Conservation (phyloP, 2,888 invertebrate species). For the Seira musarum region DNA sequence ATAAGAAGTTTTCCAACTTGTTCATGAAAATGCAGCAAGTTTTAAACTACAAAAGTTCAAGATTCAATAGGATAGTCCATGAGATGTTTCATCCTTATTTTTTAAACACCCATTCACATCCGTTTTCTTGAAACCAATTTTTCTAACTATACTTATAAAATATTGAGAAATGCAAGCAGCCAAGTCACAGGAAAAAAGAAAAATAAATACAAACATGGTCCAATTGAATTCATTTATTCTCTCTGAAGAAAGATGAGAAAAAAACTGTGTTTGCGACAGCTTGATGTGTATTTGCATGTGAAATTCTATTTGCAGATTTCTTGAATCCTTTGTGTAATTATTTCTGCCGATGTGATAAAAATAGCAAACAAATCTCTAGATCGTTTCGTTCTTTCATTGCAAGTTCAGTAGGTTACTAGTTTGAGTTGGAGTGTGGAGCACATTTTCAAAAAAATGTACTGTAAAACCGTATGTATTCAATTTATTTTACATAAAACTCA, state of each 20-base stretch:
- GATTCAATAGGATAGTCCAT: no score
- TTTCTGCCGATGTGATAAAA: not conserved
- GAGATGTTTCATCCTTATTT: no score
- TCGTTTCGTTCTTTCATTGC: not conserved
- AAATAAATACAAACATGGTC: not conserved
- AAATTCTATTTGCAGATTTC: not conserved
- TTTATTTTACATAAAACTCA: slow-evolving; percentile 1
- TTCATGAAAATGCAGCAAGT: no score
- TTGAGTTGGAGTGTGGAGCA: not conserved
- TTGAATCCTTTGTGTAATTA: not conserved
- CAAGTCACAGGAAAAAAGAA: not conserved
- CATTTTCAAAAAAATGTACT: not conserved
- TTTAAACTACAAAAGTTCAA: no score
- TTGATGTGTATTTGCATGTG: not conserved
- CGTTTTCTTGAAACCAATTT: not conserved
- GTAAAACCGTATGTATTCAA: not conserved
- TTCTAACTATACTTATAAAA: not conserved
- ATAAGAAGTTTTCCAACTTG: no score
- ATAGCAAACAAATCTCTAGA: not conserved
- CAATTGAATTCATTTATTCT: slow-evolving; percentile 6
- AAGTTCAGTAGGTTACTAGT: slow-evolving; percentile 6
- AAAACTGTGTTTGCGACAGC: not conserved
- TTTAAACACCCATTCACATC: slow-evolving; percentile 6
- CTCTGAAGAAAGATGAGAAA: not conserved
- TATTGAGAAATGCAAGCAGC: not conserved